phyloP scores from a whole-genome alignment of 2,888 invertebrate species.

The Pecten maximus region DNA sequence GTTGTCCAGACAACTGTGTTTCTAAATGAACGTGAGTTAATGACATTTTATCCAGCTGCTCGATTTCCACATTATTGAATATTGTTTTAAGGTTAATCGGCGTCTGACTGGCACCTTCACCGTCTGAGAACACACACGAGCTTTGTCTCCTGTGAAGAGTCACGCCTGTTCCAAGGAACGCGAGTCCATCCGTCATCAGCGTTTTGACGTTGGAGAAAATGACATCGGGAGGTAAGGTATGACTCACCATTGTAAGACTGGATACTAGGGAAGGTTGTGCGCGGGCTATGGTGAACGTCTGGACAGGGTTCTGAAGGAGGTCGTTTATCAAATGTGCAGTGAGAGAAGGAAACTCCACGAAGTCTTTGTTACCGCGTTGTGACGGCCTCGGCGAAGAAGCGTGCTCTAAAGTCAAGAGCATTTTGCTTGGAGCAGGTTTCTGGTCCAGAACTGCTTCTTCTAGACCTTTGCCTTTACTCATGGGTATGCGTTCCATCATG shows the following conservation, averaged over 20 bases:
- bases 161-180: constrained; percentile 49
- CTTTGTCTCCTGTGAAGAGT: constrained; percentile 46
- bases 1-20: not conserved
- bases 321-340: constrained; percentile 47
- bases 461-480: constrained; percentile 51
- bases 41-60: constrained; percentile 39
- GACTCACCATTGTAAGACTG: constrained; percentile 33
- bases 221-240: constrained; percentile 45
- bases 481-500: constrained; percentile 52
- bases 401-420: constrained; percentile 45
- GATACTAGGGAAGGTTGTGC: not conserved
- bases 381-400: not conserved
- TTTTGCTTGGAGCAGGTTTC: constrained; percentile 54
- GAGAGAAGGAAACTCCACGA: constrained; percentile 40
- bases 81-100: constrained; percentile 38
- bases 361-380: constrained; percentile 28
- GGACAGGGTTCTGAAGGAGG: constrained; percentile 46
- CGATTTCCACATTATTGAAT: constrained; percentile 43
- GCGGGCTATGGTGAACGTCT: constrained; percentile 21
- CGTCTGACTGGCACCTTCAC: not conserved
- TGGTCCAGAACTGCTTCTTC: constrained; percentile 53
- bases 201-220: constrained; percentile 47
- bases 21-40: constrained; percentile 48
- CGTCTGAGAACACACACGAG: constrained; percentile 33
- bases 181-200: constrained; percentile 41